Evolutionary conservation across 1,140 invertebrate genomes (phyloP), one percentile per base, ranked within the genome.

Genomic region (Drosophila fuyamai): DNA sequence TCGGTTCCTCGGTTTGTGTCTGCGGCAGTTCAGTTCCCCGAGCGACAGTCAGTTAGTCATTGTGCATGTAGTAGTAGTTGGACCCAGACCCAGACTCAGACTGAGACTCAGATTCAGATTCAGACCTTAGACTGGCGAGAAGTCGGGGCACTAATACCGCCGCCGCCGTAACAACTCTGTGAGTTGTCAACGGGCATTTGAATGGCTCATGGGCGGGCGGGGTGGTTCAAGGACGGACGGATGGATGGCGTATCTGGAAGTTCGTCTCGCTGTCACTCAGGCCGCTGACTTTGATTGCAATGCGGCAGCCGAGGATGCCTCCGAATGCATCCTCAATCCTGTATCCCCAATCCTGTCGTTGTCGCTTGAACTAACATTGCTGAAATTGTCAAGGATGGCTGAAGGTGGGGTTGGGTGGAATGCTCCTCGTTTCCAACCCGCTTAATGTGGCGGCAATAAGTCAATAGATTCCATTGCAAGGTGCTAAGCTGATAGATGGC

Each of bases 241-340:
- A 38, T 27, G 44, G n/a, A 51, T 14, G 72, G 63, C 43, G 43
- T 81, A 86, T 81, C 82, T 86, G 66, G 54, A 66, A 89, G 71
- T 83, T 89, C 62, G 72, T 80, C 76, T 75, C 72, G 75, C 78
- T 86, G 81, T 81, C 79, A 81, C 78, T 78, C 76, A 75, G 62
- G 62, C 36, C 77, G 47, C 76, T 82, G 83, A 89, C 84, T 88
- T 88, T 88, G 83, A 88, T 88, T 88, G 83, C 84, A 74, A 79
- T 88, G 80, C 83, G 84, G 23, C 23, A 23, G 23, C 71, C 79
- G 89, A 89, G 83, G 79, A 88, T 83, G 84, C 70, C 35, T 41
- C 40, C 51, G 32, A 38, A 58, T 54, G 35, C 40, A 12, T 43
- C 13, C 38, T 32, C 46, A 50, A 32, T 62, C 60, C 36, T 38